phyloP scores from a whole-genome alignment of 2,888 invertebrate genomes.

The Erebia ligea region DNA sequence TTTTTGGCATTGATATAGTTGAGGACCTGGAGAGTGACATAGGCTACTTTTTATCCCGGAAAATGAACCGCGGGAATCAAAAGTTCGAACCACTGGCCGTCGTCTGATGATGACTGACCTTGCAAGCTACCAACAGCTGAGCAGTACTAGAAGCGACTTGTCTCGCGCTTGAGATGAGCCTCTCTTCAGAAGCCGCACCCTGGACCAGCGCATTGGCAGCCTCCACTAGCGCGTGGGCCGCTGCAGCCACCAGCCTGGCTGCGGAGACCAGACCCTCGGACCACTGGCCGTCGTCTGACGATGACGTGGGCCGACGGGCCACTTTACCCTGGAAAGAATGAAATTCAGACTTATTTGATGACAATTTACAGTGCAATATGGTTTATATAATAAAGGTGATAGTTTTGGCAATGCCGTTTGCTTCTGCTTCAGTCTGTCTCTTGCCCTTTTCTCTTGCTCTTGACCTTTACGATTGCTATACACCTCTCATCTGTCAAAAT shows the following conservation, averaged over 20 bases:
- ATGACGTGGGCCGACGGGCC: slow-evolving; percentile 90
- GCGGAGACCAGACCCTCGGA: slow-evolving; percentile 98
- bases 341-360: neutral
- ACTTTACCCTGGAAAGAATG: slow-evolving; percentile 87
- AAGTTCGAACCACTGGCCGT: too few relatives aligned
- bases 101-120: slow-evolving; percentile 78
- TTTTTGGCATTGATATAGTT: too few relatives aligned
- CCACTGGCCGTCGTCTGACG: slow-evolving; percentile 98
- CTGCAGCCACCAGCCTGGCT: slow-evolving; percentile 97
- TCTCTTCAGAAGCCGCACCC: slow-evolving; percentile 96
- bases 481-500: too few relatives aligned
- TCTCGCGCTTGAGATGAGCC: slow-evolving; percentile 97
- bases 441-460: too few relatives aligned
- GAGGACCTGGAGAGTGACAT: too few relatives aligned
- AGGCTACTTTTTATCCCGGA: too few relatives aligned
- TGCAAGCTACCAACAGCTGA: slow-evolving; percentile 98
- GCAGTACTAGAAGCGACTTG: slow-evolving; percentile 99
- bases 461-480: too few relatives aligned
- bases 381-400: too few relatives aligned
- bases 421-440: too few relatives aligned
- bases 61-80: too few relatives aligned
- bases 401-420: too few relatives aligned
- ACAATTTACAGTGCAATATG: neutral
- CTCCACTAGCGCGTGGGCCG: slow-evolving; percentile 98
- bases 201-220: slow-evolving; percentile 98